Percentiles rank a stretch among this genome's conserved stretches.
Conservation (phyloP, 2,797 vertebrate genomes). For the Bovichtus variegatus region DNA sequence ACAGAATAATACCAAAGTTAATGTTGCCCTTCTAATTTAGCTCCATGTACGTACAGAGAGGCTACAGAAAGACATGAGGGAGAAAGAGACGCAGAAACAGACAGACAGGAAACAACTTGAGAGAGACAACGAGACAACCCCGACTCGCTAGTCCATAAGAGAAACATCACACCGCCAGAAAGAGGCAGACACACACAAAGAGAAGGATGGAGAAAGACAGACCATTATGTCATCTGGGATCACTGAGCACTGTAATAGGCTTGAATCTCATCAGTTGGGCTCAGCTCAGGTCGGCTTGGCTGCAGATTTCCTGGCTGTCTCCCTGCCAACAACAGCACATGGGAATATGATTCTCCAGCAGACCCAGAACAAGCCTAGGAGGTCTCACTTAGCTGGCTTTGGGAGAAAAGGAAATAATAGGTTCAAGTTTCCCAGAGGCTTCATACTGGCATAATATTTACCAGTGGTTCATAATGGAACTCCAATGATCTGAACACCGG, state of each 20-base stretch:
- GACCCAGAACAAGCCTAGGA: slow-evolving; percentile 60
- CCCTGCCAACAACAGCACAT: slow-evolving; percentile 67
- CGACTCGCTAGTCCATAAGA: slow-evolving; percentile 31
- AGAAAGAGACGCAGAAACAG: slow-evolving; percentile 15
- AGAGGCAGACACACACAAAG: slow-evolving; percentile 34
- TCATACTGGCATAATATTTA: slow-evolving; percentile 61
- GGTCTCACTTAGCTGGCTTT: slow-evolving; percentile 71
- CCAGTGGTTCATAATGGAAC: slow-evolving; percentile 60
- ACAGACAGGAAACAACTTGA: slow-evolving; percentile 31
- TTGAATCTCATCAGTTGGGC: slow-evolving; percentile 69
- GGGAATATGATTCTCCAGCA: slow-evolving; percentile 63
- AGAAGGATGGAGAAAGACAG: slow-evolving; percentile 40
- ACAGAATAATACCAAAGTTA: slow-evolving; percentile 19
- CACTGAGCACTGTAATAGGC: slow-evolving; percentile 81
- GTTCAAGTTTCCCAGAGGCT: slow-evolving; percentile 53
- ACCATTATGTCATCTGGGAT: slow-evolving; percentile 75
- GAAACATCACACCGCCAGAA: slow-evolving; percentile 35
- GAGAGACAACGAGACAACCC: slow-evolving; percentile 25
- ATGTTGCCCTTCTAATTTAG: slow-evolving; percentile 25
- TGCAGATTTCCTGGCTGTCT: slow-evolving; percentile 53
- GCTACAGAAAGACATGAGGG: slow-evolving; percentile 13
- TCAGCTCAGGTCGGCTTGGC: slow-evolving; percentile 65
- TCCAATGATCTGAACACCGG: slow-evolving; percentile 42
- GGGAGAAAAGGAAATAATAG: slow-evolving; percentile 56
- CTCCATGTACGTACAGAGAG: neutral